Base-by-base conservation (phyloP, 2,797 vertebrate species). In the Poecilia picta region DNA sequence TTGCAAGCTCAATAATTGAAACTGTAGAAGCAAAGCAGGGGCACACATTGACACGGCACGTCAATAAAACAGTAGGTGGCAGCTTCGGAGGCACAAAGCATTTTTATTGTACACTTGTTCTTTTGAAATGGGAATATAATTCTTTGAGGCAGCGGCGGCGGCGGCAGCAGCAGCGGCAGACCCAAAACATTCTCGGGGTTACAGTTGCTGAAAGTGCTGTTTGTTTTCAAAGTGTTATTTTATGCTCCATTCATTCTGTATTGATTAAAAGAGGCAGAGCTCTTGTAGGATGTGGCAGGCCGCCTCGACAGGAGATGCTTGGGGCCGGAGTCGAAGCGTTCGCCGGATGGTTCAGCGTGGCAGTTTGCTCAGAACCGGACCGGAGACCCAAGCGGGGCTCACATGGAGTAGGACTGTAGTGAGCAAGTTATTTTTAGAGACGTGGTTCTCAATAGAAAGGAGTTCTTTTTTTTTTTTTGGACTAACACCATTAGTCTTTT, bases 401-500 rank as follows among this genome's bases (percentile, higher is more conserved):
- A 64, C 84, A 88, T 89, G 81, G 90, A 92, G 88, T 82, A 82
- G 90, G 79, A 86, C 81, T 51, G 11, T 12, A 81, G 89, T 36
- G 84, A 78, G 88, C 84, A 85, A 91, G 82, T 89, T 95, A 94
- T 95, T 94, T 95, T 95, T 94, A 95, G 92, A 86, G 81, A 83
- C 73, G 78, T 91, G 89, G 88, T 91, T 92, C 91, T 83, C 83
- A 45, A 86, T 81, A 75, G 78, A 89, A 83, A 79, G 81, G 89
- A 86, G 86, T 93, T 94, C 89, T 92, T 92, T 92, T 74, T 95
- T 95, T 96, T 95, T 95, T 96, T 96, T 96, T 95, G 96, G 95
- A 96, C 94, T 95, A 93, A 82, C 89, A 89, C 93, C 94, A 95
- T 96, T 96, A 95, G 94, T 93, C 94, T 95, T 95, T 94, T 80